Base-by-base conservation (phyloP, 2,113 vertebrate genomes). In the Marmota monax region DNA sequence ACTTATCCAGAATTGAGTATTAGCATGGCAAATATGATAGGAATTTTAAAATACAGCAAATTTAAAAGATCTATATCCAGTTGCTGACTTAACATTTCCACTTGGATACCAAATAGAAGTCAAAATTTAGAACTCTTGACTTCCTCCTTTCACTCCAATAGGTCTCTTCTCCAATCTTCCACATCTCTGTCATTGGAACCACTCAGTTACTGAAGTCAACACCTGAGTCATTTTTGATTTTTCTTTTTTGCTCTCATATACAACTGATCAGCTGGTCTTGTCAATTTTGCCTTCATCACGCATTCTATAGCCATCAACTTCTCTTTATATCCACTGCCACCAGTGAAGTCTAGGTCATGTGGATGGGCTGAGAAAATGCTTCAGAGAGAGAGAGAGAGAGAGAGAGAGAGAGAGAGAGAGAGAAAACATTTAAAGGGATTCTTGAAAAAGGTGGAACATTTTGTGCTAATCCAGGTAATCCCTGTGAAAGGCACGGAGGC, bases 31-130 rank as follows among this genome's bases (percentile, higher is more conserved):
- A 2, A 27, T 88, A 61, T n/a, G 77, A 79, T 48, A 61, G 17
- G 85, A 73, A 67, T 83, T 82, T 88, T 25, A 53, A 69, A 92
- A 34, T 56, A 63, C 61, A 90, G n/a, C 29, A 70, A 73, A 93
- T 85, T 85, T 92, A 27, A 61, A n/a, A 80, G 37, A 78, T 45
- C 11, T 86, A 53, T 51, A 87, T 48, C 7, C 17, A 76, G 18
- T 56, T 48, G 39, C 37, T 65, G 76, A 58, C 27, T 79, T 88
- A 82, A 51, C 16, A 69, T 53, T 29, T 83, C 17, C 56, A 42
- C 20, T 53, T 95, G 74, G 27, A 45, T n/a, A 34, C 63, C 22
- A 7, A 92, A 73, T n/a, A 45, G 8, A 73, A 58, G 13, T 37
- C 73, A 88, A 73, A 74, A 27, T 61, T 61, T 63, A 88, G 79